phyloP scores from a whole-genome alignment of 2,113 vertebrate species.

The Myodes glareolus region DNA sequence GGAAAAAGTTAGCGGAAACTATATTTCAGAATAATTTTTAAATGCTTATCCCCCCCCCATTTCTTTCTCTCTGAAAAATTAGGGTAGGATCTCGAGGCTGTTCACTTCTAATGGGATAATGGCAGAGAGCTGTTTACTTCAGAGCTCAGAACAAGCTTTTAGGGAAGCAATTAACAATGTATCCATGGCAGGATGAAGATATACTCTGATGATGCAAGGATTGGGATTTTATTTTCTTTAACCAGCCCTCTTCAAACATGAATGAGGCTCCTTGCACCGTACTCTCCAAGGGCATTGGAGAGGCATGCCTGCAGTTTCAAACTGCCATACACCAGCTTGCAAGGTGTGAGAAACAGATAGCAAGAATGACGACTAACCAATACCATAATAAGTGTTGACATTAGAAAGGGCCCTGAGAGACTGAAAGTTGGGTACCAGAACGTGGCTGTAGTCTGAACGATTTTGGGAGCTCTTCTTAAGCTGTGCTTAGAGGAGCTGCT shows the following conservation, averaged over 20 bases:
- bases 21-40: slow-evolving; percentile 64
- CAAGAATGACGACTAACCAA: slow-evolving; percentile 20
- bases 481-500: neutral
- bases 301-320: slow-evolving; percentile 38
- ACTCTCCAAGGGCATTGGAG: neutral
- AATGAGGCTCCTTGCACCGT: neutral
- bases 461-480: slow-evolving; percentile 13
- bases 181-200: neutral
- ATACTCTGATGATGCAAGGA: neutral
- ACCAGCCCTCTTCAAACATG: neutral
- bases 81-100: slow-evolving; percentile 49
- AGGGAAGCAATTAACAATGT: slow-evolving; percentile 70
- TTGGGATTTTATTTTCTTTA: slow-evolving; percentile 30
- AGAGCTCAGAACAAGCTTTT: slow-evolving; percentile 59
- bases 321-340: neutral
- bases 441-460: neutral
- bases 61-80: slow-evolving; percentile 63
- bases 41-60: slow-evolving; percentile 5
- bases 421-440: neutral
- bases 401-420: neutral
- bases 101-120: slow-evolving; percentile 54
- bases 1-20: slow-evolving; percentile 66
- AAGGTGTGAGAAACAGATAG: slow-evolving; percentile 18
- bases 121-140: slow-evolving; percentile 60
- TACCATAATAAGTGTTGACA: slow-evolving; percentile 6